Evolutionary conservation across 2,888 invertebrate species (phyloP).

Genomic region (Xanthia icteritia): DNA sequence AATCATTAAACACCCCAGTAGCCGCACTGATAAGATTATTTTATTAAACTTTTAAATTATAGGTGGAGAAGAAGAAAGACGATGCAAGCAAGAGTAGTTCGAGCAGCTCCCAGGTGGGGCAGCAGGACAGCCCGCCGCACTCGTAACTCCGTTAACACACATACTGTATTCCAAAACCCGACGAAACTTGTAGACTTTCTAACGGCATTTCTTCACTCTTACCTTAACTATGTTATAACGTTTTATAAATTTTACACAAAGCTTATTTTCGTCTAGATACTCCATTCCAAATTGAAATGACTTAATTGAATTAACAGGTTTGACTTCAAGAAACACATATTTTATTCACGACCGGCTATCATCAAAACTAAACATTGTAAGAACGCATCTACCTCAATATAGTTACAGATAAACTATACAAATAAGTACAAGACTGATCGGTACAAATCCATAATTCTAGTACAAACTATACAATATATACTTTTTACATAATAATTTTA

Average conservation of each 20-base stretch:
- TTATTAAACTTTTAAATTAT: constrained; percentile 58
- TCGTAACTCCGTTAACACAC: constrained; percentile 69
- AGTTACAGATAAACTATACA: constrained; percentile 74
- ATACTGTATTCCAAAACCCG: constrained; percentile 58
- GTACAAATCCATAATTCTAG: constrained; percentile 86
- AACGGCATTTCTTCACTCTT: constrained; percentile 61
- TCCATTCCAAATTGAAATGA: constrained; percentile 61
- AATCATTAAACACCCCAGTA: neutral
- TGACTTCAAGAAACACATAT: constrained; percentile 31
- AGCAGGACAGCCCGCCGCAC: constrained; percentile 80
- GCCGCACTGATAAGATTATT: neutral
- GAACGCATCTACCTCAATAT: constrained; percentile 80
- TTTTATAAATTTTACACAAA: constrained; percentile 57
- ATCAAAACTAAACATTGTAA: constrained; percentile 31
- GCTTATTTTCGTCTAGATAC: constrained; percentile 50
- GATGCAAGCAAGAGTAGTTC: constrained; percentile 83
- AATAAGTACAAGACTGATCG: constrained; percentile 87
- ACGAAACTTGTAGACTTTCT: constrained; percentile 55
- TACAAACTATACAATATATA: constrained; percentile 80
- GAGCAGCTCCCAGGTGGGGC: constrained; percentile 82
- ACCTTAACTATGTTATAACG: constrained; percentile 51
- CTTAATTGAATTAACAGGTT: constrained; percentile 41
- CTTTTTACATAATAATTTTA: constrained; percentile 75
- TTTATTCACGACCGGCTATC: constrained; percentile 24
- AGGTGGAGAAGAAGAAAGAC: constrained; percentile 86